Evolutionary conservation across 1,140 invertebrate species (phyloP).

Genomic region (Heterodera schachtii): DNA sequence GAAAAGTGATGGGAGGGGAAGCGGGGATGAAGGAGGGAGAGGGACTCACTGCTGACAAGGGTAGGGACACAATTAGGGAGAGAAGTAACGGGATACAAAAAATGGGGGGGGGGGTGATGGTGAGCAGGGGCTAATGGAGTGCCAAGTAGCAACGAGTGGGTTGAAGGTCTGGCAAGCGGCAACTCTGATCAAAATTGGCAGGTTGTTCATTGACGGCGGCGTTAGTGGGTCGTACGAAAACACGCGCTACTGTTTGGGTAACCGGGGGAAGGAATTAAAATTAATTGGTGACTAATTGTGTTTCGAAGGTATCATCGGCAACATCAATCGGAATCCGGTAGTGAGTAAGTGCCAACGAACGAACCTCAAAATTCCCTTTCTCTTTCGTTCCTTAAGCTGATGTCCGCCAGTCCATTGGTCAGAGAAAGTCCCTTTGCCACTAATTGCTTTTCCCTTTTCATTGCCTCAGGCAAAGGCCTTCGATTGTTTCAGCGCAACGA

Average conservation of each 20-base stretch:
- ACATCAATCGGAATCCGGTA: conserved; percentile 27
- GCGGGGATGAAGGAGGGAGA: too few species aligned
- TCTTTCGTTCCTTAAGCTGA: background rate
- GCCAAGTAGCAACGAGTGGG: too few species aligned
- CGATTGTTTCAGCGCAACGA: conserved; percentile 19
- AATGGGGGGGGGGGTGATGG: too few species aligned
- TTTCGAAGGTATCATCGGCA: conserved; percentile 22
- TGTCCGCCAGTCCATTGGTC: conserved; percentile 20
- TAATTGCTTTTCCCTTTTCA: background rate
- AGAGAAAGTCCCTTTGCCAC: background rate
- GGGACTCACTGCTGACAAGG: too few species aligned
- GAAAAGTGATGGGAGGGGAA: too few species aligned
- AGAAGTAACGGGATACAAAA: too few species aligned
- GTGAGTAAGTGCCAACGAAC: conserved; percentile 19
- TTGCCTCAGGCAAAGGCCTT: conserved; percentile 13
- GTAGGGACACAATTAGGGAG: too few species aligned
- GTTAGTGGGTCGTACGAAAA: conserved; percentile 17
- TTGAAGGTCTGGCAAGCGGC: too few species aligned
- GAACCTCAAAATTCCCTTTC: background rate
- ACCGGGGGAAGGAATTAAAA: too few species aligned
- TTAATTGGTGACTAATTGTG: too few species aligned
- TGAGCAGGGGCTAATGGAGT: too few species aligned
- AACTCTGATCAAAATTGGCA: background rate
- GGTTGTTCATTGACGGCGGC: conserved; percentile 23
- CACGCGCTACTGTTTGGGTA: conserved; percentile 24